A percentile compares a stretch with the other conserved stretches of the same genome.
These are phyloP conservation scores for Uromys caudimaculatus DNA, from an alignment of 2,797 vertebrate genomes.

Conservation along the genomic window DNA sequence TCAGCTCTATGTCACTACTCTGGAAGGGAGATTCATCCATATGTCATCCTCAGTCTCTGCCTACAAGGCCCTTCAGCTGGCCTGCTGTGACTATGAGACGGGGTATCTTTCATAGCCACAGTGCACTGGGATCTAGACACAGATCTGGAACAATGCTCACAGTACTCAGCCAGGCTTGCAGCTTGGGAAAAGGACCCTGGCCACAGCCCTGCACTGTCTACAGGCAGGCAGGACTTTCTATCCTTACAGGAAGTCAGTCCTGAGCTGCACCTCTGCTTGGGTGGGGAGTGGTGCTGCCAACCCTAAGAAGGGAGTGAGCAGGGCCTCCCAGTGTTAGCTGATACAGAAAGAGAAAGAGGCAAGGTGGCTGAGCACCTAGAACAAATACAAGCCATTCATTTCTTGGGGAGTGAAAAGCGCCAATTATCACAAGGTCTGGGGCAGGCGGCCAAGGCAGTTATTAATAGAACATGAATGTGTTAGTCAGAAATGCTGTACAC, in stretches of 20 bases:
- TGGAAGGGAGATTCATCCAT: background rate
- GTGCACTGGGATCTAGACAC: slow-evolving; percentile 26
- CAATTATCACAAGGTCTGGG: slow-evolving; percentile 31
- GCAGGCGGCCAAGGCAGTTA: slow-evolving; percentile 51
- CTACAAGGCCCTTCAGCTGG: background rate
- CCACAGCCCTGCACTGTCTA: background rate
- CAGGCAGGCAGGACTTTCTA: background rate
- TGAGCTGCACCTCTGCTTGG: background rate
- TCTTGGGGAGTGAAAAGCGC: background rate
- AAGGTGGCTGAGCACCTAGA: background rate
- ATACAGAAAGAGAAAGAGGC: background rate
- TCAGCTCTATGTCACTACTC: background rate
- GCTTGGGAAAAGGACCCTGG: slow-evolving; percentile 35
- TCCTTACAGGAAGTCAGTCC: too few relatives aligned
- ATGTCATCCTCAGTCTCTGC: background rate
- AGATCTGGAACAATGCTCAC: background rate
- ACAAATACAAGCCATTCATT: background rate
- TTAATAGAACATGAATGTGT: slow-evolving; percentile 55
- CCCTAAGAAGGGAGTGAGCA: background rate
- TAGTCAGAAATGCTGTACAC: background rate
- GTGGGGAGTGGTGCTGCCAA: background rate
- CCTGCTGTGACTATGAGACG: background rate
- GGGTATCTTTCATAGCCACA: background rate
- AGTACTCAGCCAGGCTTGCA: background rate
- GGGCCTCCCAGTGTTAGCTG: background rate